Evolutionary conservation across 2,797 vertebrate species (phyloP), one percentile per base, ranked within the genome.

Genomic region (Pitangus sulphuratus): DNA sequence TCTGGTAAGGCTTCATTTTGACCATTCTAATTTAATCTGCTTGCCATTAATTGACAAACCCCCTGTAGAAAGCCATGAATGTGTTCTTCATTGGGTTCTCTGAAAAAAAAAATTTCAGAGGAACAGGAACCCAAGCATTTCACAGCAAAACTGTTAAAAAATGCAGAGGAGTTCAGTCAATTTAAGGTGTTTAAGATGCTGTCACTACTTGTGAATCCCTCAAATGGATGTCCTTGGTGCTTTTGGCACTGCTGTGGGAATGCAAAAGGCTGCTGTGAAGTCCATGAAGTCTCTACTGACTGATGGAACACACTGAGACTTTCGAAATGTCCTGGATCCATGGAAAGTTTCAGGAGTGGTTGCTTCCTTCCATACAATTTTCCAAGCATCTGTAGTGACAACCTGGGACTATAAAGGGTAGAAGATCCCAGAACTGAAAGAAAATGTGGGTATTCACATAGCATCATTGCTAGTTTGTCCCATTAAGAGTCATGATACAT

Each of bases 31-130:
- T 66, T 86, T 48, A 57, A 71, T 33, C 26, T 77, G 8, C 39
- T 80, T 80, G 28, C 70, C 84, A 80, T 83, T 84, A 86, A 61
- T 58, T 87, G 86, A 75, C 44, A 83, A 74, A 90, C 7, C 15
- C 12, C 37, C 30, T 78, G 33, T 70, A 48, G 69, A 81, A 87
- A 56, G 24, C 35, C 35, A 50, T 53, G 64, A 89, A 74, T 10
- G 2, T 51, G 15, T 64, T 86, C 51, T 65, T 20, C 42, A 37
- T 11, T 18, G 44, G 15, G 9, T 48, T 58, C 18, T 68, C 51
- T 84, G 54, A 66, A 53, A 25, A 47, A 47, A 15, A 48, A 50
- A 45, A 42, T 56, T 61, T 60, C 51, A 80, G 71, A 78, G 51
- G 33, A 58, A 16, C 8, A 18, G 37, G 24, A 87, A 71, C 12